These are phyloP conservation scores for Hypocryptadius cinnamomeus DNA, from an alignment of 2,113 vertebrate species.

Conservation along the genomic window DNA sequence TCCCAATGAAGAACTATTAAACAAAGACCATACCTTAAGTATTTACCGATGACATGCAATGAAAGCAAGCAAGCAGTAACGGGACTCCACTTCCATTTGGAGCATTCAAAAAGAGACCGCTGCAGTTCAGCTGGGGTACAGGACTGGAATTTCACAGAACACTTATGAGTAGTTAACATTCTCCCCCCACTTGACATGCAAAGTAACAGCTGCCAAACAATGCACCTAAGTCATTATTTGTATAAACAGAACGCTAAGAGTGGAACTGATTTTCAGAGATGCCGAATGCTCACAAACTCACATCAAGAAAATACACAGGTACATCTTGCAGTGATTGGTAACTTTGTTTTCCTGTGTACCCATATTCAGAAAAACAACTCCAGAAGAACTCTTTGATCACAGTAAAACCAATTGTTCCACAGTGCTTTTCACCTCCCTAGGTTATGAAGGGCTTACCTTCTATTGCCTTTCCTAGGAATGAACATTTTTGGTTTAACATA, in stretches of 20 bases:
- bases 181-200: background rate
- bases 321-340: background rate
- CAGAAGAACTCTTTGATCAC: background rate
- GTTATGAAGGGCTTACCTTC: background rate
- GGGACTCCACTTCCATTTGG: background rate
- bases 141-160: background rate
- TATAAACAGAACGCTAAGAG: background rate
- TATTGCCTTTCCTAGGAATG: background rate
- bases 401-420: background rate
- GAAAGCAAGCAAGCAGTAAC: background rate
- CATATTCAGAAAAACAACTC: background rate
- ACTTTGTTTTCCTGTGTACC: background rate
- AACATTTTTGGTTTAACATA: background rate
- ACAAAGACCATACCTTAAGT: background rate
- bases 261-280: background rate
- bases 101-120: background rate
- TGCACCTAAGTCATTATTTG: background rate
- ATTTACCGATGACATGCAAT: constrained; percentile 2
- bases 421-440: background rate
- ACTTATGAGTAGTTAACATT: background rate
- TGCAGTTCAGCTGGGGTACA: background rate
- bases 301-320: background rate
- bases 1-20: background rate
- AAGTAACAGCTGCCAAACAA: background rate
- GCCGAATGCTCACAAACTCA: background rate